Percentiles rank a stretch among this genome's conserved stretches.
Evolutionary conservation across 2,888 invertebrate genomes (phyloP).

Genomic region (Volucella zonaria): DNA sequence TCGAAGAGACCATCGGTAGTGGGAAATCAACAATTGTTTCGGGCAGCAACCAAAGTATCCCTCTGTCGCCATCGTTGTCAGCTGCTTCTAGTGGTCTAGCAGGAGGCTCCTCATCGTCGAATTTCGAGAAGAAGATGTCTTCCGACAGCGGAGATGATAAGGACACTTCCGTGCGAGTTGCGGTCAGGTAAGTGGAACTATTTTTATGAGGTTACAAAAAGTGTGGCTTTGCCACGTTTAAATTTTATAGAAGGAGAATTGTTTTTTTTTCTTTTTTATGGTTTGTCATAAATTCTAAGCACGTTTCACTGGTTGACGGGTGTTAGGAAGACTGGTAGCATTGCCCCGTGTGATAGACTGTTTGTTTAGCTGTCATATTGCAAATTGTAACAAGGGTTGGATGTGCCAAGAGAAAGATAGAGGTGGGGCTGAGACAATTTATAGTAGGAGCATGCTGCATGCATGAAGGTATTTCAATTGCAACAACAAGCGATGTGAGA

Average conservation of each 20-base stretch:
- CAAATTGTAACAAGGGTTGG: too few species aligned
- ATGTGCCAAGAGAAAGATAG: too few species aligned
- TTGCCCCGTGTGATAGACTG: neutral
- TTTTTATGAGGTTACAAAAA: neutral
- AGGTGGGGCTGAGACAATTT: too few species aligned
- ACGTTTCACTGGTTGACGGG: constrained; percentile 8
- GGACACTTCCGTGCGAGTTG: constrained; percentile 71
- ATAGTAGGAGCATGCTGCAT: too few species aligned
- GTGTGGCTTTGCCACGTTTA: constrained; percentile 24
- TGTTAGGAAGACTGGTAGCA: neutral
- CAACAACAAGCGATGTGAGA: too few species aligned
- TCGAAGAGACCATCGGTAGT: constrained; percentile 38
- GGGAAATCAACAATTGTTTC: constrained; percentile 43
- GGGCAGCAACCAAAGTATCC: constrained; percentile 39
- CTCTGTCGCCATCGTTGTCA: constrained; percentile 63
- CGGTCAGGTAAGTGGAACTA: constrained; percentile 58
- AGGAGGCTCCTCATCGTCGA: constrained; percentile 51
- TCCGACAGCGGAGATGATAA: constrained; percentile 71
- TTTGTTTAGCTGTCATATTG: neutral
- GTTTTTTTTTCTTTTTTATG: constrained; percentile 15
- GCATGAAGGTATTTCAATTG: too few species aligned
- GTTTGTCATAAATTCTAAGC: constrained; percentile 15
- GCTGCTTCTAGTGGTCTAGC: constrained; percentile 49
- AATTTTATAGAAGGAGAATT: constrained; percentile 1
- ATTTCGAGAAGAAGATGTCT: constrained; percentile 70